phyloP scores from a whole-genome alignment of 2,888 invertebrate genomes.

The Quadroppia sp. region DNA sequence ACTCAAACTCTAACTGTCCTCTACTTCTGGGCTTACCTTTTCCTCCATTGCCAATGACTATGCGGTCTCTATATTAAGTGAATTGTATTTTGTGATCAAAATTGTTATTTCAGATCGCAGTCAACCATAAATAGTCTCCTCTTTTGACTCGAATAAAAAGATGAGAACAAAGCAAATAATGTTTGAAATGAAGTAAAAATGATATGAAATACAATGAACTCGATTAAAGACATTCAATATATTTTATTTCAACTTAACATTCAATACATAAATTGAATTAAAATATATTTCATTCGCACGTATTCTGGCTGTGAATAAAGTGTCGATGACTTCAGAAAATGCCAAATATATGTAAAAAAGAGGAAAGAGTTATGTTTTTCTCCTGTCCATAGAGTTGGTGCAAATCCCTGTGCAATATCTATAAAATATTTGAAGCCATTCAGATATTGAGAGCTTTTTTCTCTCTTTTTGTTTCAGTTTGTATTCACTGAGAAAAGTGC shows the following conservation, averaged over 20 bases:
- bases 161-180: not conserved
- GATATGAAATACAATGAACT: not conserved
- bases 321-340: not conserved
- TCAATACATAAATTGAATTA: not conserved
- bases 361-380: not conserved
- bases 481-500: not conserved
- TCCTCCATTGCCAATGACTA: not conserved
- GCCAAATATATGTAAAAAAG: conserved; percentile 11
- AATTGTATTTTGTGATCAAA: not conserved
- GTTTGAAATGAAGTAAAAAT: not conserved
- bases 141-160: not conserved
- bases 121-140: not conserved
- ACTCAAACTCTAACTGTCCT: not conserved
- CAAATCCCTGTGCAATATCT: conserved; percentile 22
- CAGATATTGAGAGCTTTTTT: conserved; percentile 6
- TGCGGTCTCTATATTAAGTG: conserved; percentile 15
- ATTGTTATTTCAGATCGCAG: not conserved
- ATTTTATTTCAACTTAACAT: no score
- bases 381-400: not conserved
- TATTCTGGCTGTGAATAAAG: not conserved
- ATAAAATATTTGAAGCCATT: conserved; percentile 15
- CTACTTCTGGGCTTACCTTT: conserved; percentile 14
- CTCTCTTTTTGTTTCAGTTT: not conserved
- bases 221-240: no score
- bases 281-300: not conserved